Evolutionary conservation across 2,888 invertebrate species (phyloP), one percentile per base, ranked within the genome.

Genomic region (Polydrusus cervinus): DNA sequence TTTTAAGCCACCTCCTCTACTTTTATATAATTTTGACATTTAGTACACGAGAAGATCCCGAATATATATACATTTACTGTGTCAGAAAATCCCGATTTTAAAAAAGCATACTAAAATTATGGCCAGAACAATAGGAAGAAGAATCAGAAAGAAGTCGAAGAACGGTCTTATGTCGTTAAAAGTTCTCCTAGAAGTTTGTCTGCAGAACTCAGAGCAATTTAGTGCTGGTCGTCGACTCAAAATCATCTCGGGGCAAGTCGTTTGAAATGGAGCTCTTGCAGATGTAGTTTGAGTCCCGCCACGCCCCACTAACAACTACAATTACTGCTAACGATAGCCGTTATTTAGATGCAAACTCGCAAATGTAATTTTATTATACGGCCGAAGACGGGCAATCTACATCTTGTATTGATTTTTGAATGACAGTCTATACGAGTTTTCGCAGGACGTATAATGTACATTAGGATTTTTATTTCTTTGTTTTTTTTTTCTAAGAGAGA

Each of bases 281-380:
- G 62, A 71, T 71, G 71, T 65, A 65, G 71, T 64, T 71, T 53
- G 71, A 71, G 71, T 64, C 71, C 11, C 45, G 43, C 51, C 71
- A 71, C 71, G 71, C 71, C 71, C 65, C 53, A 16, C 71, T 71
- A 71, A 71, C 71, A 64, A 71, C 71, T 55, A 71, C 71, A 71
- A 71, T 71, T 71, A 71, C 43, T 20, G 55, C 51, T 45, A 71
- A 70, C 61, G 70, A 70, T 70, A 70, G 49, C 62, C 49, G 51
- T 60, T 70, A 70, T 70, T 70, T 70, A 60, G 61, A 47, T 70
- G 60, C 70, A 47, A 61, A 51, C 49, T 40, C 25, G 60, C 60
- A 61, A 70, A 70, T 62, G 61, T 49, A 65, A 65, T 65, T 65
- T 65, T 65, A 65, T 65, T 65, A 65, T 65, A 49, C 47, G 16